Evolutionary conservation across 2,797 vertebrate genomes (phyloP).

Genomic region (Enteromius viviparus): DNA sequence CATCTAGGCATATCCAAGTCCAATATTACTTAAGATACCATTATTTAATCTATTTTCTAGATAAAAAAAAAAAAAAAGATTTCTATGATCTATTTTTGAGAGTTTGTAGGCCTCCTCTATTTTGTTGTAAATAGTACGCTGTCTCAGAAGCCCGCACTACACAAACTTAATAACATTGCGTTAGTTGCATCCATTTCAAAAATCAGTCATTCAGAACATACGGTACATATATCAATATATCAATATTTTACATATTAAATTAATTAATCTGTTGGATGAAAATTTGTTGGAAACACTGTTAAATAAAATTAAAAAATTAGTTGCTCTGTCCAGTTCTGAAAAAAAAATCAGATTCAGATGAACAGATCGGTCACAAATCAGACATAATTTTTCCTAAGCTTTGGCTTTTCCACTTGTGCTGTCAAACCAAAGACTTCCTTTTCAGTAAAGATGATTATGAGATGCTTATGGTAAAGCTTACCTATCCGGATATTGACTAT

Average conservation of each 20-base stretch:
- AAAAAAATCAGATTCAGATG: background rate
- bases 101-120: too few species aligned
- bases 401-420: background rate
- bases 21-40: background rate
- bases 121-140: too few species aligned
- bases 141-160: too few species aligned
- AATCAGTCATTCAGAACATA: too few species aligned
- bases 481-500: slow-evolving; percentile 37
- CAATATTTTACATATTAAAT: background rate
- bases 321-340: background rate
- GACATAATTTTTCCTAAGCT: background rate
- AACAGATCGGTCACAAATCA: background rate
- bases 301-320: background rate
- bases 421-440: slow-evolving; percentile 25
- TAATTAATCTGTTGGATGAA: background rate
- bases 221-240: background rate
- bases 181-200: too few species aligned
- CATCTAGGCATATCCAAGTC: background rate
- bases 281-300: background rate
- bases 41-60: background rate
- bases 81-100: background rate
- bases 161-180: too few species aligned
- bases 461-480: slow-evolving; percentile 36
- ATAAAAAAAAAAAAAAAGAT: too few species aligned
- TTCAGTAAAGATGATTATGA: slow-evolving; percentile 38